These are phyloP conservation scores for Sphaerophoria taeniata DNA, from an alignment of 2,888 invertebrate genomes.

Conservation along the genomic window DNA sequence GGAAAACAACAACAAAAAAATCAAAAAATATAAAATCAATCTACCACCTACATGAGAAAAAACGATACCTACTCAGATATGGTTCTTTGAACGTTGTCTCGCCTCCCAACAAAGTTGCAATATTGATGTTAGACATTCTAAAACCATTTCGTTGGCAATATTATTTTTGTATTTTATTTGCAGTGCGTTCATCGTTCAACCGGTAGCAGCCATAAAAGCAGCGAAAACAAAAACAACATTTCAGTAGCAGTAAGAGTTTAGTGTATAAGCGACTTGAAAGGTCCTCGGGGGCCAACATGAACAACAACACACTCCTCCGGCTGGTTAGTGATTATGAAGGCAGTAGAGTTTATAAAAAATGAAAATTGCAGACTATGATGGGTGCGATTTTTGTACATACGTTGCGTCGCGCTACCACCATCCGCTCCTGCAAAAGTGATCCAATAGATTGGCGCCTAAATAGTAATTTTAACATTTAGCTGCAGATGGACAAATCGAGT, in stretches of 20 bases:
- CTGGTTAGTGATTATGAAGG: constrained; percentile 4
- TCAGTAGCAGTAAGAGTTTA: constrained; percentile 27
- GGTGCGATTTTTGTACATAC: constrained; percentile 26
- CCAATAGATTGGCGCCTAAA: constrained; percentile 62
- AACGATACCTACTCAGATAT: neutral
- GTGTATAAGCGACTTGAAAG: constrained; percentile 6
- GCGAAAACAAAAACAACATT: constrained; percentile 7
- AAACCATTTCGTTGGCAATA: constrained; percentile 47
- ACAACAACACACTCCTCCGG: neutral
- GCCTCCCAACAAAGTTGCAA: constrained; percentile 17
- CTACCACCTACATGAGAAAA: constrained; percentile 30
- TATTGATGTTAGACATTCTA: constrained; percentile 49
- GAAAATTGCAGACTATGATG: constrained; percentile 38
- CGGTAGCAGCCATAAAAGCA: constrained; percentile 32
- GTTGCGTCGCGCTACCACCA: neutral
- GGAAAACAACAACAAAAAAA: constrained; percentile 1
- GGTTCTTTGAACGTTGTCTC: neutral
- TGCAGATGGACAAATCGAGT: constrained; percentile 57
- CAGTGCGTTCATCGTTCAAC: constrained; percentile 36
- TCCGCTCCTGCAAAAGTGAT: neutral
- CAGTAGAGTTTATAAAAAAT: neutral
- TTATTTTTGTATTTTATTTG: constrained; percentile 8
- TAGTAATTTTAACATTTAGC: constrained; percentile 62
- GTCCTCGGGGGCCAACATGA: constrained; percentile 38
- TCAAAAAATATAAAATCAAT: constrained; percentile 11